Percentiles rank a stretch among this genome's conserved stretches.
Conservation (phyloP, 2,888 invertebrate genomes). For the Drosophila lacicola region DNA sequence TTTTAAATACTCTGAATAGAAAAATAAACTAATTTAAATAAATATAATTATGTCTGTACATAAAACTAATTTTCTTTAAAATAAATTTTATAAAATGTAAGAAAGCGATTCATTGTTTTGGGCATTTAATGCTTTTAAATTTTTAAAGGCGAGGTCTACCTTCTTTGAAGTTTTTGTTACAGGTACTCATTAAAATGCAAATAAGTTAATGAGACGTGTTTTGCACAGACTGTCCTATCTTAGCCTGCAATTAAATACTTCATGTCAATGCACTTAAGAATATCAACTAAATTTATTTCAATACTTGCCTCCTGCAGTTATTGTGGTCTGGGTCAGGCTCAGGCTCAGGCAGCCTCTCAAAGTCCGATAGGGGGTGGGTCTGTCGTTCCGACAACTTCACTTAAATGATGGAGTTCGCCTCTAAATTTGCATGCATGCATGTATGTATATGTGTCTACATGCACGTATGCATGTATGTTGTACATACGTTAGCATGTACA, state of each 20-base stretch:
- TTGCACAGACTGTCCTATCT: constrained; percentile 11
- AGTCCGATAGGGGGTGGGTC: constrained; percentile 30
- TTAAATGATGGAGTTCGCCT: constrained; percentile 56
- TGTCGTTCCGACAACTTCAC: constrained; percentile 52
- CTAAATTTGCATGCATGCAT: constrained; percentile 26
- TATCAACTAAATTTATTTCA: constrained; percentile 62
- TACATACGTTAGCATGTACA: constrained; percentile 1
- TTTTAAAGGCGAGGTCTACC: neutral
- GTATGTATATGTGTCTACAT: constrained; percentile 13
- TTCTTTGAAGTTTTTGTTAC: constrained; percentile 1
- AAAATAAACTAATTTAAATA: too few species aligned
- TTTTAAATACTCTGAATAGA: too few species aligned
- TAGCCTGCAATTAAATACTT: constrained; percentile 41
- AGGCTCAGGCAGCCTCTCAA: constrained; percentile 24
- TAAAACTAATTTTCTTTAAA: too few species aligned
- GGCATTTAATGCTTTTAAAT: too few species aligned
- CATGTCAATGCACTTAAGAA: constrained; percentile 56
- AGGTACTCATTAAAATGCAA: constrained; percentile 37
- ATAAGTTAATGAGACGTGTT: constrained; percentile 24
- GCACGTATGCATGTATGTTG: constrained; percentile 23
- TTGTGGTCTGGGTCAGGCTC: constrained; percentile 17
- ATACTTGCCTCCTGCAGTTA: constrained; percentile 40
- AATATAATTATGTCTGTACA: too few species aligned
- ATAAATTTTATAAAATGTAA: too few species aligned
- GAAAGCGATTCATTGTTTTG: too few species aligned